phyloP scores from a whole-genome alignment of 2,113 vertebrate genomes.

The Philantomba maxwellii region DNA sequence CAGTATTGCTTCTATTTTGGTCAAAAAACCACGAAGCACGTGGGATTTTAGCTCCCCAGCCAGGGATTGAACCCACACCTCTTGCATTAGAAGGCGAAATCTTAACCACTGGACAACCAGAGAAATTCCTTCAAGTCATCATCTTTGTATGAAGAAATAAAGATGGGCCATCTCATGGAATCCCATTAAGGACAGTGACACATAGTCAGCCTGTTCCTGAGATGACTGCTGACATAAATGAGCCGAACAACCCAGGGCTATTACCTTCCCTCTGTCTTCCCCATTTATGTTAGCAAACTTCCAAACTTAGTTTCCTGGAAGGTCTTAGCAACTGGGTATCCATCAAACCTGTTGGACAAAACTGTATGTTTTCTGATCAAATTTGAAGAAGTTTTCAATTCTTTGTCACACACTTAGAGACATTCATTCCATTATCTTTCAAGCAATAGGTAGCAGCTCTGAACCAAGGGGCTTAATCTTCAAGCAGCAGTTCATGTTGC shows the following conservation, averaged over 20 bases:
- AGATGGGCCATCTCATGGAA: neutral
- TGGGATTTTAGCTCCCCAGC: neutral
- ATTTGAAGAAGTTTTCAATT: neutral
- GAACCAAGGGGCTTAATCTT: neutral
- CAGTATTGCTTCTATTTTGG: neutral
- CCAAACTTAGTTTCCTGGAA: neutral
- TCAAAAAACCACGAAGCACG: fast-evolving
- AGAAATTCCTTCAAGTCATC: neutral
- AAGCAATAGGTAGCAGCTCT: neutral
- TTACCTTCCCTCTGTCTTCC: neutral
- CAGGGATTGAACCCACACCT: neutral
- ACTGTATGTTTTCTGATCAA: neutral
- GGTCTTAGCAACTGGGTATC: neutral
- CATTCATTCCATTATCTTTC: neutral
- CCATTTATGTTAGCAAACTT: neutral
- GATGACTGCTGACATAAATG: neutral
- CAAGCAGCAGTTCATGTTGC: neutral
- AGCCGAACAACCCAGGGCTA: neutral
- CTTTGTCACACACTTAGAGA: neutral
- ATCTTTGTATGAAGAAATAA: neutral
- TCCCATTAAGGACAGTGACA: neutral
- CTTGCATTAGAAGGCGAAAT: neutral
- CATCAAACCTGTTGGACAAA: neutral
- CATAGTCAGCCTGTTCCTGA: neutral
- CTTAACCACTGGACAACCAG: neutral